These are phyloP conservation scores for Ornithorhynchus anatinus DNA, from an alignment of 2,113 vertebrate species.

Conservation along the genomic window DNA sequence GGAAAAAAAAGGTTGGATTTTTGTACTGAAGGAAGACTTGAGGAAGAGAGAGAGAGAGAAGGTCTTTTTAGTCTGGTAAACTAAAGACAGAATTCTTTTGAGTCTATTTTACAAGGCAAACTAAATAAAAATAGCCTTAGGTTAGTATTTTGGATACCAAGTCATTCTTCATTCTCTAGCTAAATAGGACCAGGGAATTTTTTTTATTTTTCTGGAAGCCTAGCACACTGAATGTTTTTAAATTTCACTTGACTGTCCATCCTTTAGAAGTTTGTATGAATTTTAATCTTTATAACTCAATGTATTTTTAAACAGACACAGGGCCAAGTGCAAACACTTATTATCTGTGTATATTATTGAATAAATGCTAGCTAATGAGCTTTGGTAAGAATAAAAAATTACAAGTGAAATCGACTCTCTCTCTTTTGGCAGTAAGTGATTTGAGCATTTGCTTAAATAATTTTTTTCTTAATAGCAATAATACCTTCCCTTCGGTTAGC, in stretches of 20 bases:
- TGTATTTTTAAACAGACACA: neutral
- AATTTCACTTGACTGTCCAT: constrained; percentile 17
- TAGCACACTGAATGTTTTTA: neutral
- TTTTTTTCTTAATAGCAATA: constrained; percentile 20
- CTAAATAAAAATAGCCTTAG: neutral
- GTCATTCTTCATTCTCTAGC: neutral
- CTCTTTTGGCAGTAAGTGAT: neutral
- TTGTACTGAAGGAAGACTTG: too few species aligned
- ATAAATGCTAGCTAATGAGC: constrained; percentile 26
- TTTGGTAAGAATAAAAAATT: constrained; percentile 14
- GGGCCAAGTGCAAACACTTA: constrained; percentile 17
- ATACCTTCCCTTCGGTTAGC: neutral
- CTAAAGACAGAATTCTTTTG: too few species aligned
- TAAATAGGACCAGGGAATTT: neutral
- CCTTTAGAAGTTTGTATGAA: constrained; percentile 27
- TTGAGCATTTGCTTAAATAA: constrained; percentile 1
- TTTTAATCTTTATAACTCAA: constrained; percentile 27
- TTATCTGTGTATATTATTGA: constrained; percentile 23
- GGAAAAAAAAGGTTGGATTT: too few species aligned
- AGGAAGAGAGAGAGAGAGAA: too few species aligned
- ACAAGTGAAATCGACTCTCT: constrained; percentile 37
- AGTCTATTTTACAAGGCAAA: neutral
- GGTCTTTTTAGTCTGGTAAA: too few species aligned
- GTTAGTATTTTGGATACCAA: constrained; percentile 3
- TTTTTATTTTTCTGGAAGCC: neutral